Evolutionary conservation across 1,140 invertebrate genomes (phyloP).

Genomic region (Drosophila funebris): DNA sequence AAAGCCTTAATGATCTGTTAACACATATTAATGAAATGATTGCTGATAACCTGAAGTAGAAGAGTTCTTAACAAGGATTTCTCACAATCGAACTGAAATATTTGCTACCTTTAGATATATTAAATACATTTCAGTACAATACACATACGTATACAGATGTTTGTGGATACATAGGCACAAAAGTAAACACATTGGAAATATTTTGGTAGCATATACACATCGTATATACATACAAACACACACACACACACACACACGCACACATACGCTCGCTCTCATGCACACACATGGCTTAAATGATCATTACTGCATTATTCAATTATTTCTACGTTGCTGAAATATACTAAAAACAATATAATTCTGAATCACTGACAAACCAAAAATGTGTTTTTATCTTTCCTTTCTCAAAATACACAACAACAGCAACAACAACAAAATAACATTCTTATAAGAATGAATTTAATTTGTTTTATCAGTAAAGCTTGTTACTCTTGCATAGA

Average conservation of each 20-base stretch:
- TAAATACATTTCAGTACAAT: not conserved
- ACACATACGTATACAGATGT: not conserved
- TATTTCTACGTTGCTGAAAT: conserved; percentile 15
- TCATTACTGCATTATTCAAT: conserved; percentile 25
- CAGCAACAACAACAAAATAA: not conserved
- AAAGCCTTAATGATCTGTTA: too few species aligned
- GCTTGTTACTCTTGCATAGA: conserved; percentile 6
- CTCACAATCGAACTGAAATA: not conserved
- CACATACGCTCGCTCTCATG: not conserved
- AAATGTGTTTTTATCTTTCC: conserved; percentile 27
- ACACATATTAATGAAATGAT: too few species aligned
- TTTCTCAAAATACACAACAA: conserved; percentile 21
- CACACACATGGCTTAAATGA: conserved; percentile 6
- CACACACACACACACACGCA: conserved; percentile 1
- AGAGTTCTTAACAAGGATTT: conserved; percentile 3
- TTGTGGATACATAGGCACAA: not conserved
- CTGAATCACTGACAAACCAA: conserved; percentile 17
- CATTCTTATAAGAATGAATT: not conserved
- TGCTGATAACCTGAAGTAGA: not conserved
- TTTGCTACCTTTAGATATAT: conserved; percentile 3
- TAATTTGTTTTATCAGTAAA: not conserved
- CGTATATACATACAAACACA: not conserved
- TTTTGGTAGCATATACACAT: conserved; percentile 5
- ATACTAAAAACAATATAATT: conserved; percentile 20
- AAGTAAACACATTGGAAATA: conserved; percentile 21